phyloP scores from a whole-genome alignment of 1,140 invertebrate genomes.

The Periplaneta americana region DNA sequence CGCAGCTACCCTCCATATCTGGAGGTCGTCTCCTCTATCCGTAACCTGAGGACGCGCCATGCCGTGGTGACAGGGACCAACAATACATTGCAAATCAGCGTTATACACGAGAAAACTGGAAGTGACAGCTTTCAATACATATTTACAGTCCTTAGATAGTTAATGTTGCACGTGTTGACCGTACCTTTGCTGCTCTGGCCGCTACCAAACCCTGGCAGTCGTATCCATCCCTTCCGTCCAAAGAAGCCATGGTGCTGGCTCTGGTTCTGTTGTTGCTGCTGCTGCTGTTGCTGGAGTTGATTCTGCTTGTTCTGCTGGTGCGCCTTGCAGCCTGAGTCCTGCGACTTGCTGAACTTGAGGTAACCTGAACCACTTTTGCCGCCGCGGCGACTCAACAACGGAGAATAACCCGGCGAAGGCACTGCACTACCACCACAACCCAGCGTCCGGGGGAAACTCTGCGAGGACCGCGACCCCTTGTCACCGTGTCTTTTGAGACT shows the following conservation, averaged over 20 bases:
- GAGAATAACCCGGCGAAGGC: background rate
- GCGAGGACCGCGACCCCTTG: background rate
- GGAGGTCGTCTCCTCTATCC: too few species aligned
- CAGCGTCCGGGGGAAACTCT: background rate
- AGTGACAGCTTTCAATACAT: too few species aligned
- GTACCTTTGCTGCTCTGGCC: background rate
- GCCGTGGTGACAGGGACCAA: too few species aligned
- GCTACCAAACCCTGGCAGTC: background rate
- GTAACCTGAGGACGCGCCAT: too few species aligned
- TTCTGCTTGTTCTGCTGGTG: too few species aligned
- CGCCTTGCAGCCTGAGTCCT: background rate
- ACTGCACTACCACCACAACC: background rate
- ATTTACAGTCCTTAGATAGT: background rate
- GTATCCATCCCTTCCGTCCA: conserved; percentile 5
- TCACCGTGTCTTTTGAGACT: background rate
- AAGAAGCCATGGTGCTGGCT: background rate
- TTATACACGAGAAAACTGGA: too few species aligned
- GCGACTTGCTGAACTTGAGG: background rate
- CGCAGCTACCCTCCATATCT: too few species aligned
- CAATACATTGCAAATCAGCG: too few species aligned
- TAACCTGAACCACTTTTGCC: background rate
- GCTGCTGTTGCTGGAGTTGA: background rate
- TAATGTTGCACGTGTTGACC: too few species aligned
- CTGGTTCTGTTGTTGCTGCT: background rate
- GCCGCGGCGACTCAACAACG: background rate